Conservation (phyloP, 1,140 invertebrate species). For the Tetramorium parvispinum region DNA sequence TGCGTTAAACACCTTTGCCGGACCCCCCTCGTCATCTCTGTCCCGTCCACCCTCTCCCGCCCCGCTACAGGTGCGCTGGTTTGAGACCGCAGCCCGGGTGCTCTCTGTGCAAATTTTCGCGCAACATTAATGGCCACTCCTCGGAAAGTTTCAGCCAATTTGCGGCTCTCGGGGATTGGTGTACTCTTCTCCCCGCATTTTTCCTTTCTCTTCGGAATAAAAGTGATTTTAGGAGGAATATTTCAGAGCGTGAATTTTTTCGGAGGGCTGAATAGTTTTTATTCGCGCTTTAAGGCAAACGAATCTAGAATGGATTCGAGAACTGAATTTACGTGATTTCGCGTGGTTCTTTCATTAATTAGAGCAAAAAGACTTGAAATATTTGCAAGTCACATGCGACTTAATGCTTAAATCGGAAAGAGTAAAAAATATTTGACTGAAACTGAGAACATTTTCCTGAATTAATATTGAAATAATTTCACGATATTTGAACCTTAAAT, state of each 20-base stretch:
- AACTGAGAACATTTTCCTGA: background rate
- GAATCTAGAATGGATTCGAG: background rate
- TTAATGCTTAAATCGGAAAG: background rate
- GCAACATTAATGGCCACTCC: conserved; percentile 43
- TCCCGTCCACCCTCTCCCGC: background rate
- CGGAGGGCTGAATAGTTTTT: background rate
- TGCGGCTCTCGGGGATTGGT: conserved; percentile 20
- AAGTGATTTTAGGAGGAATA: conserved; percentile 32
- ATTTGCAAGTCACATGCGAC: background rate
- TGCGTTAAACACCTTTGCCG: conserved; percentile 56
- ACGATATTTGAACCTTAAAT: background rate
- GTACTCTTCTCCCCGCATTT: background rate
- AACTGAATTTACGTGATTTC: background rate
- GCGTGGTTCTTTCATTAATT: background rate
- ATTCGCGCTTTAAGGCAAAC: background rate
- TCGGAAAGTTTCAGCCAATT: conserved; percentile 53
- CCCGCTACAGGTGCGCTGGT: conserved; percentile 28
- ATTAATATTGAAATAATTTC: background rate
- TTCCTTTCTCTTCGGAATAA: background rate
- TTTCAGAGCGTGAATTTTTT: background rate
- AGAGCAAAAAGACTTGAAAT: background rate
- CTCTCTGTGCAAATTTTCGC: conserved; percentile 54
- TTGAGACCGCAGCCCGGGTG: conserved; percentile 11
- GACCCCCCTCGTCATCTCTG: conserved; percentile 3
- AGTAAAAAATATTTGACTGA: background rate